Evolutionary conservation across 2,888 invertebrate genomes (phyloP), one percentile per base, ranked within the genome.

Genomic region (Aleiodes alternator): DNA sequence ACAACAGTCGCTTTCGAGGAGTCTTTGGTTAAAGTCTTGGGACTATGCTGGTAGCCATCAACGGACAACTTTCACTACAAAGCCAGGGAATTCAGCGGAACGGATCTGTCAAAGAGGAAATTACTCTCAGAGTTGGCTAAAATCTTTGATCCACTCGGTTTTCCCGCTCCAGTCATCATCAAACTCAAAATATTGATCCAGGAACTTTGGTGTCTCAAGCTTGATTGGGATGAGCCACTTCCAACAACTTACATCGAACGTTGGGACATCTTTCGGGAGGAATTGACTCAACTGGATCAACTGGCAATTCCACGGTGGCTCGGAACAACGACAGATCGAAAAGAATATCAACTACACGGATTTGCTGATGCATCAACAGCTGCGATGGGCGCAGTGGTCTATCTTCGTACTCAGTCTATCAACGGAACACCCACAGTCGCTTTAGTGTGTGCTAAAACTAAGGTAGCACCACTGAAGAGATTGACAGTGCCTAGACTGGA

Each of bases 281-380:
- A 43, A 43, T 43, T 43, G 3, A 9, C 9, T 9, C 43, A 8
- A 7, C 3, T 43, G 11, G 43, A 43, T 43, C 43, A 43, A 43
- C 43, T 43, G 11, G 43, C 43, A 23, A 56, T 56, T 11, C 23
- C 51, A 38, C 31, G 64, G 64, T 9, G 76, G 87, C 66, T 71
- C 80, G 4, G 70, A 83, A 29, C 79, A 83, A 16, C 88, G 87
- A 57, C 69, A 56, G 5, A 8, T 23, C 8, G 16, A 7, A 9
- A 31, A 6, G 73, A 77, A 53, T 4, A 77, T 1, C 43, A 43
- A 43, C 7, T 43, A 9, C 72, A 79, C 43, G 79, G 69, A 1
- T 77, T 75, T 53, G 68, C 77, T n/a, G 77, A 79, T 38, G 75
- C 78, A 3, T 77, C 75, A n/a, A 56, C 48, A 5, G 64, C 66